phyloP scores from a whole-genome alignment of 2,113 vertebrate genomes.

The Eulemur rufifrons region DNA sequence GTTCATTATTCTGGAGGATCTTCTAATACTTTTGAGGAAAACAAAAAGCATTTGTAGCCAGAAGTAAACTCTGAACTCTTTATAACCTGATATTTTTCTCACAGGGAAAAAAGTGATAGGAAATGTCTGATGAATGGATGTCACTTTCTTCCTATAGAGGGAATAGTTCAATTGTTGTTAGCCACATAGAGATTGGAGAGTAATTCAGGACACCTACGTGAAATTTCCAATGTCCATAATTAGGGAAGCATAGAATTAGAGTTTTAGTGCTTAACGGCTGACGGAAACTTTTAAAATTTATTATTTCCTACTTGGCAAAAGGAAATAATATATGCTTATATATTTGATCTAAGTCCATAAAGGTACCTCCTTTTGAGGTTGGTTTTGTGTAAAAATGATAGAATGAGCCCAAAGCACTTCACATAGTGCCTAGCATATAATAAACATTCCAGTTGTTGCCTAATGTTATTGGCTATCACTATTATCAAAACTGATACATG shows the following conservation, averaged over 20 bases:
- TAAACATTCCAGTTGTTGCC: not conserved
- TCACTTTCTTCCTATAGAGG: not conserved
- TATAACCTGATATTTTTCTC: not conserved
- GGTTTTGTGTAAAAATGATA: not conserved
- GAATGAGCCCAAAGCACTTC: not conserved
- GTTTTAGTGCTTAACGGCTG: not conserved
- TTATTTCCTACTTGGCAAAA: not conserved
- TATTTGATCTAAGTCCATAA: not conserved
- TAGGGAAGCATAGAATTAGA: constrained; percentile 9
- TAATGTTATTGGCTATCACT: not conserved
- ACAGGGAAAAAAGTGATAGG: not conserved
- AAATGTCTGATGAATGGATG: not conserved
- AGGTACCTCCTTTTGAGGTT: not conserved
- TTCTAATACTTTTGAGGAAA: not conserved
- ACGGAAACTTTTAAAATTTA: not conserved
- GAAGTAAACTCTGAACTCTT: not conserved
- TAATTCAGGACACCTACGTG: not conserved
- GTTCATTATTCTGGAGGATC: not conserved
- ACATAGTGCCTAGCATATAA: not conserved
- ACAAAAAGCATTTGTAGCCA: not conserved
- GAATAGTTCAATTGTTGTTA: not conserved
- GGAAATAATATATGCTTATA: not conserved
- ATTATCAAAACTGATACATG: not conserved
- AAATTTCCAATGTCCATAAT: not conserved
- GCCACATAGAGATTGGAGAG: not conserved